Evolutionary conservation across 1,140 invertebrate species (phyloP).

Genomic region (Stratiolaelaps scimitus): DNA sequence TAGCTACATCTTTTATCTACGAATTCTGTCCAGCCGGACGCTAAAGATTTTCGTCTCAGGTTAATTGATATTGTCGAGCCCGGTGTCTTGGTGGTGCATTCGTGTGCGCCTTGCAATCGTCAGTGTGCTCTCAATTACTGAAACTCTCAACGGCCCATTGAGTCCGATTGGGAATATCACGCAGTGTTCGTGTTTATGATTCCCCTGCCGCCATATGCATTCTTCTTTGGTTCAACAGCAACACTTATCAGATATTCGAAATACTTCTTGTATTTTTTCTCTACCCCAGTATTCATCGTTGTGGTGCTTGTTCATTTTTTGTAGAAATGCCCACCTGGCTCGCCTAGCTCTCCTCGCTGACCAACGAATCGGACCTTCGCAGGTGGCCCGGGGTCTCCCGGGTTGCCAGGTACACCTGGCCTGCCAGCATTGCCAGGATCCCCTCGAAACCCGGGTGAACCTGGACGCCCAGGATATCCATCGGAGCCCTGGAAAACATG

Average conservation of each 20-base stretch:
- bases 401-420: not conserved
- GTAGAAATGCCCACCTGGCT: not conserved
- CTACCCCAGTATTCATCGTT: not conserved
- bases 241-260: no score
- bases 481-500: not conserved
- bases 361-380: not conserved
- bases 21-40: not conserved
- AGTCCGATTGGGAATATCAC: no score
- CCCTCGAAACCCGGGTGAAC: slow-evolving; percentile 19
- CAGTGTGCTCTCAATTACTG: no score
- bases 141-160: no score
- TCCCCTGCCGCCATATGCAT: no score
- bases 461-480: slow-evolving; percentile 30
- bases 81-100: no score
- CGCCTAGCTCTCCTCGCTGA: not conserved
- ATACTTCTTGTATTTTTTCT: no score
- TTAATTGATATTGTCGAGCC: no score
- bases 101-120: no score
- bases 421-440: not conserved
- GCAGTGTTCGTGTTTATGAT: no score
- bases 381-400: not conserved
- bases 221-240: no score
- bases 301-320: not conserved
- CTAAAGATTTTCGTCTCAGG: no score
- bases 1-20: not conserved